A percentile compares a stretch with the other conserved stretches of the same genome.
These are phyloP conservation scores for Macrophya alboannulata DNA, from an alignment of 2,888 invertebrate genomes.

Conservation along the genomic window DNA sequence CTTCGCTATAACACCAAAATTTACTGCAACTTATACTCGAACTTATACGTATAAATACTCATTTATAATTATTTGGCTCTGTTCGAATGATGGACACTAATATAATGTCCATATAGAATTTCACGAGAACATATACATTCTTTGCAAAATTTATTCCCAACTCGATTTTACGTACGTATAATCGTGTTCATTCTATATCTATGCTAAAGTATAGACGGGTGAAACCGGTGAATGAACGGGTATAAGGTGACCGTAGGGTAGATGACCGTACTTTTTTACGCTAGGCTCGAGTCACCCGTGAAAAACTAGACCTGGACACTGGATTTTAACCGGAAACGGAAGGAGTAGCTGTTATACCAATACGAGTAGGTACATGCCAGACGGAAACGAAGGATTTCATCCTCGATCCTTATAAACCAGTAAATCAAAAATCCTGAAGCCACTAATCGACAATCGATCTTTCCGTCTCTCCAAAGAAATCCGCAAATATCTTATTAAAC, in stretches of 20 bases:
- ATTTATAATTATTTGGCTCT: neutral
- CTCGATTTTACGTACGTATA: neutral
- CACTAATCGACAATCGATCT: neutral
- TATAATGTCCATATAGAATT: neutral
- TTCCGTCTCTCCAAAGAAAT: neutral
- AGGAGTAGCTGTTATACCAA: neutral
- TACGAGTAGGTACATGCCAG: neutral
- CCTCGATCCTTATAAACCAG: neutral
- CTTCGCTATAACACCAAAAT: neutral
- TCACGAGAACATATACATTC: neutral
- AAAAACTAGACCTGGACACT: conserved; percentile 33
- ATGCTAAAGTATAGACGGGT: neutral
- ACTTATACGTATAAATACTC: neutral
- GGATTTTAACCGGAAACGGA: conserved; percentile 34
- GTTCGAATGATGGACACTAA: neutral
- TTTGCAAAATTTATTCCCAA: neutral
- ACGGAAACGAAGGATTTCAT: conserved; percentile 13
- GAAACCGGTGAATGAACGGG: conserved; percentile 44
- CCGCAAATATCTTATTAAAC: neutral
- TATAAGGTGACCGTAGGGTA: conserved; percentile 40
- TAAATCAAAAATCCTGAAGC: neutral
- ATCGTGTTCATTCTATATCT: neutral
- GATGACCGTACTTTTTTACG: conserved; percentile 44
- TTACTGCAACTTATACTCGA: neutral
- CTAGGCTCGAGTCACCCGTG: conserved; percentile 43